Percentiles rank a stretch among this genome's conserved stretches.
phyloP scores from a whole-genome alignment of 1,140 invertebrate species.

The Procambarus virginalis region DNA sequence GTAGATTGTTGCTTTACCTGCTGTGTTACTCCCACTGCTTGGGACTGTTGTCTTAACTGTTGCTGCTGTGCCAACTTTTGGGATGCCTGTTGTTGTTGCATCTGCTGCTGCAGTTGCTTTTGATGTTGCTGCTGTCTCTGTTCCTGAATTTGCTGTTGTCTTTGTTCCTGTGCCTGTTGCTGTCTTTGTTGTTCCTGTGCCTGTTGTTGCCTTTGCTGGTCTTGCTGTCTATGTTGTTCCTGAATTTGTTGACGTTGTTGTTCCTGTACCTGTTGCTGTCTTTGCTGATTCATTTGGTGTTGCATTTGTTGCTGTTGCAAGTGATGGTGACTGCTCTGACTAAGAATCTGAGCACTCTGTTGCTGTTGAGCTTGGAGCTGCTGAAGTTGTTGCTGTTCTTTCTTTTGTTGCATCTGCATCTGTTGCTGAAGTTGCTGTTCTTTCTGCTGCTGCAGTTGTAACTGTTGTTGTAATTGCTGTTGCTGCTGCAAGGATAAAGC shows the following conservation, averaged over 20 bases:
- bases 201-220: conserved; percentile 33
- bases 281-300: conserved; percentile 48
- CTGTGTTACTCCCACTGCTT: conserved; percentile 16
- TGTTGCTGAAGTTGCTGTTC: conserved; percentile 38
- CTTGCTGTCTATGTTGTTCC: conserved; percentile 44
- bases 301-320: conserved; percentile 47
- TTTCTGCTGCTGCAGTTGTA: conserved; percentile 37
- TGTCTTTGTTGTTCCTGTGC: conserved; percentile 50
- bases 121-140: conserved; percentile 21
- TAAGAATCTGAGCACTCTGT: conserved; percentile 23
- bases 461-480: conserved; percentile 39
- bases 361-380: conserved; percentile 51
- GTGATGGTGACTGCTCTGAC: conserved; percentile 26
- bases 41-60: conserved; percentile 48
- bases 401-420: conserved; percentile 27
- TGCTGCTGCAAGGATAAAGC: conserved; percentile 52
- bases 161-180: conserved; percentile 46
- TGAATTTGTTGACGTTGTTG: conserved; percentile 52
- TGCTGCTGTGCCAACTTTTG: conserved; percentile 45
- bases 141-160: conserved; percentile 54
- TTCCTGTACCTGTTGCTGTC: conserved; percentile 46
- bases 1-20: conserved; percentile 40
- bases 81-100: conserved; percentile 53
- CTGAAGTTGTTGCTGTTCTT: conserved; percentile 31
- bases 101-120: conserved; percentile 34